Base-by-base conservation (phyloP, 1,140 invertebrate genomes). In the Apocrypta bakeri region DNA sequence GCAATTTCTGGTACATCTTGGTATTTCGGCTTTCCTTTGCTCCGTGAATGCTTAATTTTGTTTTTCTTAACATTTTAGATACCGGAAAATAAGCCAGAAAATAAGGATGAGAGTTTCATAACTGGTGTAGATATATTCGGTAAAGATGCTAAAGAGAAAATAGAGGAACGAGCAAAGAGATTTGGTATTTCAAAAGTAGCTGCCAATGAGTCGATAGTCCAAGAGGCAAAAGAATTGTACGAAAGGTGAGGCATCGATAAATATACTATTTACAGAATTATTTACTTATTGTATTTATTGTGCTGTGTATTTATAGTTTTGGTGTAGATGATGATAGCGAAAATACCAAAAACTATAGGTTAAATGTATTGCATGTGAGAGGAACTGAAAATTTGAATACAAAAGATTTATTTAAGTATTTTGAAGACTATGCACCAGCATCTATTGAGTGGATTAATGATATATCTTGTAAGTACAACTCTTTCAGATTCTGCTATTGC, bases 391-490 rank as follows among this genome's bases (percentile, higher is more conserved):
- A 96, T 21, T 94, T 97, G 92, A 95, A 92, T 84, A 96, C 95
- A 37, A 94, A 95, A 89, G 96, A 97, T 90, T 93, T 97, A 33
- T 95, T 97, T 87, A 93, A 94, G 84, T 97, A 97, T 90, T 96
- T 97, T 87, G 92, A 94, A 88, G 94, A 95, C 84, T 96, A 95
- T 92, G 93, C 93, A 78, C 96, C 96, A 56, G 91, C 94, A 7
- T 93, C 94, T 1, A 93, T 97, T 63, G 96, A 97, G 91, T 97
- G 96, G 96, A 94, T 97, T 79, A 95, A 96, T 93, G 94, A 96
- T 89, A 90, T 93, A 77, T 95, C 95, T 81, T 97, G 96, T 95
- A 92, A 90, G 92, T 73, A n/a, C 7, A 56, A 21, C n/a, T 6
- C 17, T 56, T 56, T 56, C 42, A 56, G 17, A 7, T 17, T 21